Conservation (phyloP, 2,113 vertebrate species). For the Ammodytes dubius region DNA sequence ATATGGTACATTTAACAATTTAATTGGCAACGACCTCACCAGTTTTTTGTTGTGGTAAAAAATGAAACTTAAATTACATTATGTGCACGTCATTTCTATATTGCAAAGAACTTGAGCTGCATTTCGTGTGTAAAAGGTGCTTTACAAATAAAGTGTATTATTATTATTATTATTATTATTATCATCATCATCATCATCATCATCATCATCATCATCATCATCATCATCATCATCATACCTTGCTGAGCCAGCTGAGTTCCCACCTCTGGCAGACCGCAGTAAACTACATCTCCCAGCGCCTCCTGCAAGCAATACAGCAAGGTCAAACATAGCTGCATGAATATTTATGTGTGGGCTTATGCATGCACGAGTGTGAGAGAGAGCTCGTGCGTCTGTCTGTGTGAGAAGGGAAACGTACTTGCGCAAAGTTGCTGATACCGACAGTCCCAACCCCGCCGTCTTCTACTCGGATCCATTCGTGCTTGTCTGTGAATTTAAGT, state of each 20-base stretch:
- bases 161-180: no score
- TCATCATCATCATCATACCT: constrained; percentile 85
- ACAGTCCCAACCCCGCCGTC: constrained; percentile 93
- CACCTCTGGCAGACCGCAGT: constrained; percentile 96
- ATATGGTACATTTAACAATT: no score
- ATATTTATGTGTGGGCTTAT: not conserved
- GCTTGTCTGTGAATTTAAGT: constrained; percentile 97
- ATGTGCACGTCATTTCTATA: no score
- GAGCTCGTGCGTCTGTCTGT: not conserved
- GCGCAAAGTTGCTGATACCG: constrained; percentile 97
- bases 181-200: no score
- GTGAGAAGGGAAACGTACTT: constrained; percentile 83
- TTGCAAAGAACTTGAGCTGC: no score
- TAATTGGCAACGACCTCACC: no score
- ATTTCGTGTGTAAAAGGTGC: no score
- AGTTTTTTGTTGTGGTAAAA: no score
- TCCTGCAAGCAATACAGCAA: constrained; percentile 82
- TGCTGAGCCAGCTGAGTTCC: constrained; percentile 93
- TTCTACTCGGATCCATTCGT: constrained; percentile 95
- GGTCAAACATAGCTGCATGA: not conserved
- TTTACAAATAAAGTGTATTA: no score
- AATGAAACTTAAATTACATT: no score
- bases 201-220: no score
- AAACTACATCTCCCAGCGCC: constrained; percentile 96
- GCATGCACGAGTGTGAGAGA: no score